Base-by-base conservation (phyloP, 2,797 vertebrate genomes). In the Streptopelia turtur region DNA sequence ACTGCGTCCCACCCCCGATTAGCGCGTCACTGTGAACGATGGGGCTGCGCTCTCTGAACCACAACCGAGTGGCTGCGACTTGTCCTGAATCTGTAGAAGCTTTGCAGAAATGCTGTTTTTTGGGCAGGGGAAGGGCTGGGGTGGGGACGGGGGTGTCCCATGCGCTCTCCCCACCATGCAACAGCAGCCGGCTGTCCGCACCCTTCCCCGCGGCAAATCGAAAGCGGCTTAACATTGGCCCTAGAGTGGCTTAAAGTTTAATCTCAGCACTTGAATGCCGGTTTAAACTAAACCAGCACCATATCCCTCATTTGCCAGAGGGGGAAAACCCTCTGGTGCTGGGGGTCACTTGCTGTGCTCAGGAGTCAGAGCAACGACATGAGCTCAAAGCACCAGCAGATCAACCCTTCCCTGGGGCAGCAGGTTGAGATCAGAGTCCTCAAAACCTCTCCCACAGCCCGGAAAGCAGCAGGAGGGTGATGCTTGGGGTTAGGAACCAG, bases 11-110 rank as follows among this genome's bases (percentile, higher is more conserved):
- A 13, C 23, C 23, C 52, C 5, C 12, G 30, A 21, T 70, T 23
- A 70, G 43, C 2, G 35, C 47, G 9, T 10, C 1, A 0, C 27
- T 1, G 4, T 3, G 63, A 45, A 8, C 2, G 3, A 28, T 2
- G 47, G 24, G 18, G 30, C 14, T 61, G 72, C 0, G 1, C 30
- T 17, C 56, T 25, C 80, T 17, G 49, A 60, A 16, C 31, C 2
- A 0, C 5, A 5, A 4, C 23, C 0, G 1, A 64, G 74, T 1
- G 0, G 21, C 23, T 60, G 28, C 0, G 1, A 27, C 33, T 33
- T 10, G 43, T 10, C 47, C 52, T 5, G 1, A 11, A 45, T 10
- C 33, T 1, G 0, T 60, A 2, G 1, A 8, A 69, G 37, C 52
- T 43, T n/a, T 6, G 10, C 16, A 10, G 74, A 65, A 75, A 39